Percentiles rank a stretch among this genome's conserved stretches.
Evolutionary conservation across 2,888 invertebrate species (phyloP).

Genomic region (Epinotia bilunana): DNA sequence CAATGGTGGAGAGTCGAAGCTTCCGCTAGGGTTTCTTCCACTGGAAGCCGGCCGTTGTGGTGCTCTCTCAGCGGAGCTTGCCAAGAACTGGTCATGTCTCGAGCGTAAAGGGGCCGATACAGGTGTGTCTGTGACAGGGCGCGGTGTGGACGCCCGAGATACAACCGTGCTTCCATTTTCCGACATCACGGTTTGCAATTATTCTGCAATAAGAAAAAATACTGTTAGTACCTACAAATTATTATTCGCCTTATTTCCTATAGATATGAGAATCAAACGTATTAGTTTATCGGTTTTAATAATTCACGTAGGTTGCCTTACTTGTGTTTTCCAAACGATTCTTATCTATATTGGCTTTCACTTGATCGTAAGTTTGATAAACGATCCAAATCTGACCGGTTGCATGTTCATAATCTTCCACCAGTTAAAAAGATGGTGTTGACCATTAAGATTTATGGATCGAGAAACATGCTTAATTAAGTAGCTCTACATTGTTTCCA

Average conservation of each 20-base stretch:
- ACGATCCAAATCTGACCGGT: conserved; percentile 39
- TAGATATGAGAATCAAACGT: not conserved
- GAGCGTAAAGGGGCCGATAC: conserved; percentile 77
- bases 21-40: conserved; percentile 79
- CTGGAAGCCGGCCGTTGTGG: conserved; percentile 80
- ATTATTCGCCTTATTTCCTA: not conserved
- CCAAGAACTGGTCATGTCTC: conserved; percentile 86
- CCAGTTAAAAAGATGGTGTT: conserved; percentile 58
- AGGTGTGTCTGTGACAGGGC: conserved; percentile 77
- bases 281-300: conserved; percentile 21
- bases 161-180: conserved; percentile 77
- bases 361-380: conserved; percentile 58
- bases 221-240: not conserved
- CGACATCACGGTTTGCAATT: conserved; percentile 72
- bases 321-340: conserved; percentile 47
- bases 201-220: conserved; percentile 69
- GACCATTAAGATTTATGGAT: conserved; percentile 78
- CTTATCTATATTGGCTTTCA: conserved; percentile 67
- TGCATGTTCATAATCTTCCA: conserved; percentile 46
- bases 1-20: conserved; percentile 86
- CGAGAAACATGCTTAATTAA: conserved; percentile 79
- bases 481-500: conserved; percentile 71
- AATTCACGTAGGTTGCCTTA: conserved; percentile 32
- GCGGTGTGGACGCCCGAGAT: conserved; percentile 81
- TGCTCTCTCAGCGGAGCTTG: conserved; percentile 80